phyloP scores from a whole-genome alignment of 1,140 invertebrate species.

The Musca domestica region DNA sequence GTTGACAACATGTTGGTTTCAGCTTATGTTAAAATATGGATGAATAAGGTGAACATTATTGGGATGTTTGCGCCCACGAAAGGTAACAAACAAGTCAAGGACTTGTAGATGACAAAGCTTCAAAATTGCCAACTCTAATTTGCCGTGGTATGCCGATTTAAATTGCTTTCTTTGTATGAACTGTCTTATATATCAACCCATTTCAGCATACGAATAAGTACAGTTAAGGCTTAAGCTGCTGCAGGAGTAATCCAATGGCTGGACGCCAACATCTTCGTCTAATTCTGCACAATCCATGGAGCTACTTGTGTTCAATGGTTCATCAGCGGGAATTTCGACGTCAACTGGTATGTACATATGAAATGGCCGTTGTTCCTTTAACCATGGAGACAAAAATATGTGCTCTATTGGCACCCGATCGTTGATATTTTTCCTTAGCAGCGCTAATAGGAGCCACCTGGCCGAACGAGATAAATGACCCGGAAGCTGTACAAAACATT shows the following conservation, averaged over 20 bases:
- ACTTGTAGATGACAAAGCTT: too few species aligned
- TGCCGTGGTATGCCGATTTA: too few species aligned
- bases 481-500: conserved; percentile 84
- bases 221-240: not conserved
- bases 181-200: not conserved
- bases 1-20: too few species aligned
- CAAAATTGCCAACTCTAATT: too few species aligned
- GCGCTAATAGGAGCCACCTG: conserved; percentile 79
- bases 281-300: conserved; percentile 20
- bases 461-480: conserved; percentile 81
- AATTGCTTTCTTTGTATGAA: too few species aligned
- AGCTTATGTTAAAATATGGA: too few species aligned
- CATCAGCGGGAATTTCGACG: conserved; percentile 36
- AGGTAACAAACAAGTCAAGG: too few species aligned
- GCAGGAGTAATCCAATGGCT: conserved; percentile 21
- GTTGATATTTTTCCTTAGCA: conserved; percentile 80
- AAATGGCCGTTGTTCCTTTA: conserved; percentile 53
- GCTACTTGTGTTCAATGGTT: conserved; percentile 20
- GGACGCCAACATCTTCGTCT: conserved; percentile 7
- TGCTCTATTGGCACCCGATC: conserved; percentile 82
- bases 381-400: conserved; percentile 82
- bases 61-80: too few species aligned
- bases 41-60: too few species aligned
- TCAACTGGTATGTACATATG: conserved; percentile 47
- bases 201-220: conserved; percentile 11